Percentiles rank a stretch among this genome's conserved stretches.
Evolutionary conservation across 1,140 invertebrate genomes (phyloP).

Genomic region (Papilio xuthus): DNA sequence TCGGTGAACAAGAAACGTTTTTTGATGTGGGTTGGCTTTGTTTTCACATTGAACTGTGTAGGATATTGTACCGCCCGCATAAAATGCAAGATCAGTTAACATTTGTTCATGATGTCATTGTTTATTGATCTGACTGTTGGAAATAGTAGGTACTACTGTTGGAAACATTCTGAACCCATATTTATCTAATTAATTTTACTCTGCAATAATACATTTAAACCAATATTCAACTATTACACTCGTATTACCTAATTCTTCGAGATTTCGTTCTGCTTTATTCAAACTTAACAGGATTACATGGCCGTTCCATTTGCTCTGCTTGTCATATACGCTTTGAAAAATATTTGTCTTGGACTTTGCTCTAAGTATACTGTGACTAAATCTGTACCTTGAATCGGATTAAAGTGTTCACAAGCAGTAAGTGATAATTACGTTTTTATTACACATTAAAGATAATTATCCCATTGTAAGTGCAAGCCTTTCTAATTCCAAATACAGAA

Average conservation of each 20-base stretch:
- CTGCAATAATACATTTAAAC: not conserved
- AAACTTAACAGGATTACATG: slow-evolving; percentile 54
- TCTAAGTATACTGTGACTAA: slow-evolving; percentile 55
- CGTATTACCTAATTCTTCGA: not conserved
- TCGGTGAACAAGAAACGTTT: slow-evolving; percentile 24
- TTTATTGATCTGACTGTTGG: slow-evolving; percentile 7
- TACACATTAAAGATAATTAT: not conserved
- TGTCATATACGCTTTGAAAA: slow-evolving; percentile 39
- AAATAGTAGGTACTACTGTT: not conserved
- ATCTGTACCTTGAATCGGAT: slow-evolving; percentile 35
- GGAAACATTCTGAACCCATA: not conserved
- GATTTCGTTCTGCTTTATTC: slow-evolving; percentile 32
- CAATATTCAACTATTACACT: not conserved
- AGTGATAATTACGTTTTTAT: not conserved
- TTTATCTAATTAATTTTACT: not conserved
- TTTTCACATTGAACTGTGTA: slow-evolving; percentile 17
- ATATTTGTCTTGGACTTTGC: slow-evolving; percentile 60
- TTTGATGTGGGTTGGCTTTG: slow-evolving; percentile 7
- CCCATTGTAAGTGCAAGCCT: not conserved
- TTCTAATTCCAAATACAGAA: not conserved
- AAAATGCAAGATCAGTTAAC: not conserved
- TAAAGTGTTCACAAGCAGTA: slow-evolving; percentile 17
- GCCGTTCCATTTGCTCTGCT: slow-evolving; percentile 50
- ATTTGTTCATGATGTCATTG: slow-evolving; percentile 28
- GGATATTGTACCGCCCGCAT: not conserved